Evolutionary conservation across 2,888 invertebrate species (phyloP).

Genomic region (Unio delphinus): DNA sequence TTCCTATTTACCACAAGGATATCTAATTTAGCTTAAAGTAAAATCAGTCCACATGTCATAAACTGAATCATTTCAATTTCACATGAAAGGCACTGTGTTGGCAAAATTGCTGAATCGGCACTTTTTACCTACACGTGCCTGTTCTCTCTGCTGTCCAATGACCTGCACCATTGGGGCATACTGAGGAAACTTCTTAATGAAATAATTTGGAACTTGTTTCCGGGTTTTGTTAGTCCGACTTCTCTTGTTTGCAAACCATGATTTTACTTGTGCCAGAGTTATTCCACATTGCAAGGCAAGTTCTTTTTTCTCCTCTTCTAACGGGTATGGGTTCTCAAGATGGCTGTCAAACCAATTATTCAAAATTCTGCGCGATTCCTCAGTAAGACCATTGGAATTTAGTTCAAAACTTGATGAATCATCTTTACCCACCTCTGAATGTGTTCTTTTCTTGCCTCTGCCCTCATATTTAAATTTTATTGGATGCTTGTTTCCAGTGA

Average conservation of each 20-base stretch:
- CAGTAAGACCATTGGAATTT: conserved; percentile 40
- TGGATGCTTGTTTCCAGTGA: conserved; percentile 63
- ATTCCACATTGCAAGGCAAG: conserved; percentile 50
- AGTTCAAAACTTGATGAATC: conserved; percentile 14
- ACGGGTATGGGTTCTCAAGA: conserved; percentile 55
- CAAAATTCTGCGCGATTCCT: conserved; percentile 41
- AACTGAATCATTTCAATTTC: no score
- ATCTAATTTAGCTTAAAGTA: no score
- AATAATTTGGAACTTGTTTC: no score
- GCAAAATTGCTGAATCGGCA: no score
- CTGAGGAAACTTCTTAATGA: conserved; percentile 53
- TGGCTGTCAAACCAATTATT: conserved; percentile 55
- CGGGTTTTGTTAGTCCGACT: no score
- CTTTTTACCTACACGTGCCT: conserved; percentile 9
- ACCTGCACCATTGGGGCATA: conserved; percentile 47
- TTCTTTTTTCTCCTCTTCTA: conserved; percentile 49
- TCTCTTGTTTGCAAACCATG: conserved; percentile 64
- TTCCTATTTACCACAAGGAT: no score
- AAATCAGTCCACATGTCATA: no score
- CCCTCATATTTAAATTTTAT: conserved; percentile 54
- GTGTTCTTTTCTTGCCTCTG: conserved; percentile 21
- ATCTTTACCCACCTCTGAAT: conserved; percentile 10
- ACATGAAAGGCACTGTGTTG: no score
- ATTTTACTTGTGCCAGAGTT: conserved; percentile 53
- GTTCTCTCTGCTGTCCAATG: conserved; percentile 44